Base-by-base conservation (phyloP, 2,888 invertebrate species). In the Oxyteleia sp. region DNA sequence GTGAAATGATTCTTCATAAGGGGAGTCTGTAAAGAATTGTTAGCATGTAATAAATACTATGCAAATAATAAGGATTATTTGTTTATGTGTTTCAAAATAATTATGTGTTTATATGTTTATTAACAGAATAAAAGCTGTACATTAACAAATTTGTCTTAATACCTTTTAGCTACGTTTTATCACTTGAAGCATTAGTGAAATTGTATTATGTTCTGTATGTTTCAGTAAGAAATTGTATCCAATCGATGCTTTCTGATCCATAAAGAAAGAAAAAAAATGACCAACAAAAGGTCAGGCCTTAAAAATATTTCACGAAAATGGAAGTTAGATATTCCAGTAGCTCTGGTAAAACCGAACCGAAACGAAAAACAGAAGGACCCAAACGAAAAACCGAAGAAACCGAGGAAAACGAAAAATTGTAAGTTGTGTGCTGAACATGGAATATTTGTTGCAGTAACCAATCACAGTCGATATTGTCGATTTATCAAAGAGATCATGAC, bases 401-500 rank as follows among this genome's bases (percentile, higher is more conserved):
- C n/a, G n/a, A n/a, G 43, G n/a, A 45, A 15, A n/a, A 13, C 11
- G 1, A 63, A 23, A 32, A 63, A 45, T 32, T 63, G 63, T 47
- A 18, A 47, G 4, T 8, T 63, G 1, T 63, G 63, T 18, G 15
- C 61, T 13, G 61, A 26, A 16, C 43, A 61, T 18, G 59, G 41
- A n/a, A 8, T 41, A 11, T 5, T 11, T 23, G 11, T 59, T 38
- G 41, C 41, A 15, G 43, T 41, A 15, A 45, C 8, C 0, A 41
- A 45, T 26, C 61, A 61, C 13, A 45, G 13, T 15, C 63, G 64
- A 18, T 66, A 51, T 23, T 66, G 64, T 15, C 26, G 35, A 20
- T 66, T 13, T 5, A 51, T 51, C 49, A 10, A 66, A 4, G 16
- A 47, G 0, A 55, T 68, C 7, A 18, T 1, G 41, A 11, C 29